phyloP scores from a whole-genome alignment of 2,888 invertebrate species.

The Shargacucullia verbasci region DNA sequence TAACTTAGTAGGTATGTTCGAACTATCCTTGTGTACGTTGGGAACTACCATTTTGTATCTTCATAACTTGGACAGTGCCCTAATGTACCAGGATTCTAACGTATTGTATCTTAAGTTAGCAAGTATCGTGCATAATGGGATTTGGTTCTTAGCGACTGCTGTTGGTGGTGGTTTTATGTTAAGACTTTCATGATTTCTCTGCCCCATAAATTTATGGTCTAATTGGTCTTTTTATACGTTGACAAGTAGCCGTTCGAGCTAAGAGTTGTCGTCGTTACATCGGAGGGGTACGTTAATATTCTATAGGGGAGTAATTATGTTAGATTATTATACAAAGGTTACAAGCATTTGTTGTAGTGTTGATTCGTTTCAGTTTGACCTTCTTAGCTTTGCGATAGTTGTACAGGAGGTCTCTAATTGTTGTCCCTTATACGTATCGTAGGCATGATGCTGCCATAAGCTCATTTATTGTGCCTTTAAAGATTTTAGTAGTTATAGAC shows the following conservation, averaged over 20 bases:
- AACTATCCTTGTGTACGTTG: conserved; percentile 22
- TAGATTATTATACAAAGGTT: conserved; percentile 66
- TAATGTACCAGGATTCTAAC: conserved; percentile 12
- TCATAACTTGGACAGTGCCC: conserved; percentile 38
- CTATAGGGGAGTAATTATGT: conserved; percentile 45
- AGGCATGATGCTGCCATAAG: conserved; percentile 82
- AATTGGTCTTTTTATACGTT: conserved; percentile 22
- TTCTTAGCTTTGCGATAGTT: conserved; percentile 64
- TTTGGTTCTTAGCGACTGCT: conserved; percentile 19
- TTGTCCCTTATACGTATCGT: conserved; percentile 69
- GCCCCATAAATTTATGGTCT: conserved; percentile 24
- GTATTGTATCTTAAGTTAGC: conserved; percentile 39
- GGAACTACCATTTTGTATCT: conserved; percentile 35
- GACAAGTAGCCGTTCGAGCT: conserved; percentile 15
- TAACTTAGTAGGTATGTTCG: conserved; percentile 6
- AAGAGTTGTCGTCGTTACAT: conserved; percentile 19
- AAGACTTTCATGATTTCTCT: conserved; percentile 15
- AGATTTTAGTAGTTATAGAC: conserved; percentile 64
- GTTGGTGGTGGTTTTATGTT: conserved; percentile 40
- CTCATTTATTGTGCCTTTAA: conserved; percentile 82
- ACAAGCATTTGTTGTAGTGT: conserved; percentile 78
- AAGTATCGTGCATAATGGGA: conserved; percentile 23
- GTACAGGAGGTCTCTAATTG: conserved; percentile 66
- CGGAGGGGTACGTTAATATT: conserved; percentile 39
- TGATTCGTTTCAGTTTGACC: conserved; percentile 62